phyloP scores from a whole-genome alignment of 2,113 vertebrate species.

The Numida meleagris region DNA sequence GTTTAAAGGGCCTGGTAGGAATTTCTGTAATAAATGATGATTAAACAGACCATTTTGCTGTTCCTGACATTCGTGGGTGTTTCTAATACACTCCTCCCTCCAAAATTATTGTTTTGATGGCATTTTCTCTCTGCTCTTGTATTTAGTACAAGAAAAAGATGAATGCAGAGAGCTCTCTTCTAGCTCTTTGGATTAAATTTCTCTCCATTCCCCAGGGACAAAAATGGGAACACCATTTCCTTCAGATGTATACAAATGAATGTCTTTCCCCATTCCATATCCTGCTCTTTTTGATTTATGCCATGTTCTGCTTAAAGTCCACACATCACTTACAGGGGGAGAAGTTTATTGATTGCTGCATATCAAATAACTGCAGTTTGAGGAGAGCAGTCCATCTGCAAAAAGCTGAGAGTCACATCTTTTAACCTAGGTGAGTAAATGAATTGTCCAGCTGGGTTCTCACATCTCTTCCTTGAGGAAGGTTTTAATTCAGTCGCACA shows the following conservation, averaged over 20 bases:
- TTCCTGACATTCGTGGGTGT: accelerated
- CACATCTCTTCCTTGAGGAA: background rate
- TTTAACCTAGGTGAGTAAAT: background rate
- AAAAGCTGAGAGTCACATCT: accelerated
- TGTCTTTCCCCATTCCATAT: background rate
- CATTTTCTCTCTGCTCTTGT: background rate
- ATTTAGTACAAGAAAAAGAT: background rate
- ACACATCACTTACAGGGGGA: background rate
- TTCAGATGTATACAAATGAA: background rate
- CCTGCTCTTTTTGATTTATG: background rate
- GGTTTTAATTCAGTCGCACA: background rate
- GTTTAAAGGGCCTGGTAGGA: background rate
- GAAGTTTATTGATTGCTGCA: background rate
- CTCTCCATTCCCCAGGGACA: background rate
- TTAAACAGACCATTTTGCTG: accelerated
- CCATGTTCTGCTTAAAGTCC: background rate
- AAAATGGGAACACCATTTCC: background rate
- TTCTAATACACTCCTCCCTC: background rate
- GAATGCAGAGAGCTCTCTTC: background rate
- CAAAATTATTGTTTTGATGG: background rate
- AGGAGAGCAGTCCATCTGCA: background rate
- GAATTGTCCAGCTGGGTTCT: background rate
- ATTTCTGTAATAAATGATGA: background rate
- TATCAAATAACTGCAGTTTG: background rate
- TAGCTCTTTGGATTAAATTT: background rate